Evolutionary conservation across 2,888 invertebrate genomes (phyloP).

Genomic region (Chesias legatella): DNA sequence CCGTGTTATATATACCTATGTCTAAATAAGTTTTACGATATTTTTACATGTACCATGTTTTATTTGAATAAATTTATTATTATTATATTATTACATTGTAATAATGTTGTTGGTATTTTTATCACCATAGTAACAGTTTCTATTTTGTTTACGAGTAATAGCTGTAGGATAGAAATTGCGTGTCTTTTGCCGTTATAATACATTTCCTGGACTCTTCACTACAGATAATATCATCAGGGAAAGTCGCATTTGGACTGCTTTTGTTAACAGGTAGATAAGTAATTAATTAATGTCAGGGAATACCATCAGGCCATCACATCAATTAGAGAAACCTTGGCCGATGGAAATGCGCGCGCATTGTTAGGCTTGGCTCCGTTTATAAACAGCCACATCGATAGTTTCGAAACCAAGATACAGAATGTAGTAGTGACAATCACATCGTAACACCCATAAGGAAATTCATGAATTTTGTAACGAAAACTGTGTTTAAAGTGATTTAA

Average conservation of each 20-base stretch:
- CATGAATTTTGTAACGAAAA: background rate
- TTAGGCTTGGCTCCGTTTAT: conserved; percentile 29
- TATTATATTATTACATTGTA: too few relatives aligned
- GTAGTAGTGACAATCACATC: conserved; percentile 2
- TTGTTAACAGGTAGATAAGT: conserved; percentile 5
- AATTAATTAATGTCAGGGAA: conserved; percentile 8
- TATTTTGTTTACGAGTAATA: conserved; percentile 2
- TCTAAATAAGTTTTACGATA: too few relatives aligned
- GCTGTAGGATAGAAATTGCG: conserved; percentile 1
- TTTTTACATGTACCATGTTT: too few relatives aligned
- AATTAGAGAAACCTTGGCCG: conserved; percentile 12
- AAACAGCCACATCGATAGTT: conserved; percentile 28
- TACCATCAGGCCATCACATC: conserved; percentile 1
- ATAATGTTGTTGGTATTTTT: background rate
- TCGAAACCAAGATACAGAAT: conserved; percentile 12
- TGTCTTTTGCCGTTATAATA: conserved; percentile 1
- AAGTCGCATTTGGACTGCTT: conserved; percentile 6
- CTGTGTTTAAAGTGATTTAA: conserved; percentile 1
- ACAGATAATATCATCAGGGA: conserved; percentile 3
- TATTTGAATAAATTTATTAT: too few relatives aligned
- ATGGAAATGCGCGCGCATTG: conserved; percentile 41
- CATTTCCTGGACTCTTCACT: too few relatives aligned
- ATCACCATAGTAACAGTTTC: conserved; percentile 22
- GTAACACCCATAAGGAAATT: background rate
- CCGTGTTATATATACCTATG: too few relatives aligned